Percentiles rank a stretch among this genome's conserved stretches.
Evolutionary conservation across 1,140 invertebrate species (phyloP).

Genomic region (Sogatella furcifera): DNA sequence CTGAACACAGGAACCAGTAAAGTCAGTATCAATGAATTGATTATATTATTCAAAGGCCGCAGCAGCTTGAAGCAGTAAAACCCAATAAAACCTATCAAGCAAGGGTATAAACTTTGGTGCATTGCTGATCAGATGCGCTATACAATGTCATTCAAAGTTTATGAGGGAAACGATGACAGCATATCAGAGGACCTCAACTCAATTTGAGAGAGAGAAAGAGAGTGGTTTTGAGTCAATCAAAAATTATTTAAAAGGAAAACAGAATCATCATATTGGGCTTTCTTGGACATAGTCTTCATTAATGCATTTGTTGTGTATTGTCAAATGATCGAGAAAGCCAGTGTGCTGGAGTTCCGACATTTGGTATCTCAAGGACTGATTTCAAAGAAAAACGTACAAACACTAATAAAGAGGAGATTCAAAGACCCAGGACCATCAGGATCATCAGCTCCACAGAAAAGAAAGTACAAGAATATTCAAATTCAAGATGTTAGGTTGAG

Average conservation of each 20-base stretch:
- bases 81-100: constrained; percentile 29
- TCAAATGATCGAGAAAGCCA: constrained; percentile 3
- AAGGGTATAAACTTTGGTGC: constrained; percentile 18
- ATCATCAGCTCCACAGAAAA: background rate
- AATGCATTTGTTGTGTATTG: constrained; percentile 14
- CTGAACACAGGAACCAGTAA: constrained; percentile 10
- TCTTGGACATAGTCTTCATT: constrained; percentile 17
- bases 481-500: constrained; percentile 28
- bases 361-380: constrained; percentile 5
- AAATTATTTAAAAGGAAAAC: constrained; percentile 6
- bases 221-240: constrained; percentile 12
- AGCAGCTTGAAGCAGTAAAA: constrained; percentile 27
- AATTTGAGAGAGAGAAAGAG: constrained; percentile 13
- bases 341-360: constrained; percentile 5
- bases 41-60: constrained; percentile 25
- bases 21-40: constrained; percentile 15
- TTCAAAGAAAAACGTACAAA: background rate
- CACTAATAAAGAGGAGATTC: constrained; percentile 1
- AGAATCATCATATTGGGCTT: constrained; percentile 12
- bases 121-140: constrained; percentile 13
- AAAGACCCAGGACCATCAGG: background rate
- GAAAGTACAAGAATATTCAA: constrained; percentile 22
- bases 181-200: background rate
- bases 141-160: constrained; percentile 15
- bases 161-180: constrained; percentile 17